These are phyloP conservation scores for Eueremaeus valkanovi DNA, from an alignment of 2,888 invertebrate genomes.

Conservation along the genomic window DNA sequence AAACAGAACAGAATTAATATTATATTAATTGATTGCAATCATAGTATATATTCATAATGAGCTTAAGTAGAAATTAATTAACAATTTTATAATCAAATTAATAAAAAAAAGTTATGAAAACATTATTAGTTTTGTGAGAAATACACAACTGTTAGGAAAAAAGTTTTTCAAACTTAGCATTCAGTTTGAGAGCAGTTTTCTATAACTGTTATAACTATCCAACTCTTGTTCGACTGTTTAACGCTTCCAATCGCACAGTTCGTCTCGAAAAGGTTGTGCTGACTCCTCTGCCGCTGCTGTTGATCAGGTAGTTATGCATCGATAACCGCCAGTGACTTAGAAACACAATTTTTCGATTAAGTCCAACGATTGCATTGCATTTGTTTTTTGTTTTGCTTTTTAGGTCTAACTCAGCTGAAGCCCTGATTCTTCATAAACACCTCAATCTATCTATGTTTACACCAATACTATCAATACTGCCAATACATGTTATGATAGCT, in stretches of 20 bases:
- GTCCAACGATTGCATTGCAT: not conserved
- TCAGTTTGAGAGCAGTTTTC: too few species aligned
- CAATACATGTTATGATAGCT: too few species aligned
- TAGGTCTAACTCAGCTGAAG: too few species aligned
- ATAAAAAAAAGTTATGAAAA: not conserved
- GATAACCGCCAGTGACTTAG: conserved; percentile 33
- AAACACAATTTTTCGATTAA: conserved; percentile 12
- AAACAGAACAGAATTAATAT: not conserved
- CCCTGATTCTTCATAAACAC: too few species aligned
- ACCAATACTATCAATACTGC: too few species aligned
- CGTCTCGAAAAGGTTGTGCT: not conserved
- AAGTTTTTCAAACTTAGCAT: not conserved
- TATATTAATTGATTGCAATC: not conserved
- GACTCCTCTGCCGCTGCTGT: not conserved
- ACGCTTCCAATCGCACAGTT: not conserved
- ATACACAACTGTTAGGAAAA: not conserved
- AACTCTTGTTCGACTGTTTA: too few species aligned
- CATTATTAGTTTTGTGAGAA: not conserved
- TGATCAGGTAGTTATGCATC: conserved; percentile 30
- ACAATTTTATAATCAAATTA: not conserved
- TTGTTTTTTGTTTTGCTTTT: too few species aligned
- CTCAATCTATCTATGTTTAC: too few species aligned
- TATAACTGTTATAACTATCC: too few species aligned
- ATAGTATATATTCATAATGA: not conserved
- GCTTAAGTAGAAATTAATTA: not conserved